A percentile compares a stretch with the other conserved stretches of the same genome.
Conservation (phyloP, 2,888 invertebrate species). For the Bimastos eiseni region DNA sequence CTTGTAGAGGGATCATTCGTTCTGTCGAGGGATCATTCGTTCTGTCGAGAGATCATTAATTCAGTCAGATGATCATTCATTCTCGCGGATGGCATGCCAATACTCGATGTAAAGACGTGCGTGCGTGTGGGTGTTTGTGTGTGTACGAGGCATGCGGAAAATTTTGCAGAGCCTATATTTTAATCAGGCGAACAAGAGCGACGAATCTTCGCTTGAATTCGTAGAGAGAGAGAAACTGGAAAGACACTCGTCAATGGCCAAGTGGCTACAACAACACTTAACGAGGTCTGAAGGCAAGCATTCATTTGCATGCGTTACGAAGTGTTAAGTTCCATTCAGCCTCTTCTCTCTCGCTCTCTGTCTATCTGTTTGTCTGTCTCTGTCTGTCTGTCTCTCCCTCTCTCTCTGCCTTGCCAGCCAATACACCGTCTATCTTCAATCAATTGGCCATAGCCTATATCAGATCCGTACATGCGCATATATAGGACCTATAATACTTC, state of each 20-base stretch:
- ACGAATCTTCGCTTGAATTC: background rate
- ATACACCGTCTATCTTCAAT: no score
- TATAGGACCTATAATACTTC: no score
- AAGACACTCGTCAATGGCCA: background rate
- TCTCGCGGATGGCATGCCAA: background rate
- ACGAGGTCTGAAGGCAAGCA: background rate
- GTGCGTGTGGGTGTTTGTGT: background rate
- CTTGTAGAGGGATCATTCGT: background rate
- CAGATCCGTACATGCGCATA: no score
- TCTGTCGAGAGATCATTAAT: background rate
- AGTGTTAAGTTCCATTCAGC: background rate
- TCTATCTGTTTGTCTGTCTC: background rate
- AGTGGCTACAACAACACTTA: background rate
- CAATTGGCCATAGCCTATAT: no score
- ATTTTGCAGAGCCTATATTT: background rate
- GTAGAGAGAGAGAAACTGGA: background rate
- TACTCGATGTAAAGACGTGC: background rate
- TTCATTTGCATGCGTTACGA: constrained; percentile 6
- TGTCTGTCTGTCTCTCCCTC: background rate
- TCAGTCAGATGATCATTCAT: background rate
- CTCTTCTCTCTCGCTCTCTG: background rate
- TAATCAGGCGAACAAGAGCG: background rate
- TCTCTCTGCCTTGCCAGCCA: no score
- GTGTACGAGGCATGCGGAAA: background rate
- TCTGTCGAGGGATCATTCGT: background rate